Percentiles rank a stretch among this genome's conserved stretches.
phyloP scores from a whole-genome alignment of 2,888 invertebrate species.

The Limenitis camilla region DNA sequence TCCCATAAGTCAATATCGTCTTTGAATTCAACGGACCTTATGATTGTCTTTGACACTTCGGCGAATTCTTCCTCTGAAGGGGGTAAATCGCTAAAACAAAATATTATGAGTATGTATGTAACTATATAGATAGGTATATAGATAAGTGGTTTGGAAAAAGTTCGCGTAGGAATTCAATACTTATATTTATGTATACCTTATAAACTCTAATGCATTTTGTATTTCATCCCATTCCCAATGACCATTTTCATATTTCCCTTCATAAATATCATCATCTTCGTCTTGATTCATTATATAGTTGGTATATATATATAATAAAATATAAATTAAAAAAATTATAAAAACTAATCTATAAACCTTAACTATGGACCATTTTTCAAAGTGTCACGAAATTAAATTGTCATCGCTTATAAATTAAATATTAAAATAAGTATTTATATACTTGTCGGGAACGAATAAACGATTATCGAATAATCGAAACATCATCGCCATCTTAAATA shows the following conservation, averaged over 20 bases:
- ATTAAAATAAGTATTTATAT: too few relatives aligned
- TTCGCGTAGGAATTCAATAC: too few relatives aligned
- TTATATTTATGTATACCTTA: slow-evolving; percentile 34
- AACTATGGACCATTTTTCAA: too few relatives aligned
- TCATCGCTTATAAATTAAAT: too few relatives aligned
- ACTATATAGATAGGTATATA: too few relatives aligned
- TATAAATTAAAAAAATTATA: too few relatives aligned
- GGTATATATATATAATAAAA: not conserved
- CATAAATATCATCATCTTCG: slow-evolving; percentile 29
- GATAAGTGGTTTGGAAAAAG: too few relatives aligned
- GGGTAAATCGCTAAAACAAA: slow-evolving; percentile 21
- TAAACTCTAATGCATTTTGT: slow-evolving; percentile 32
- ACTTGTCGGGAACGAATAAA: too few relatives aligned
- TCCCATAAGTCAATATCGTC: slow-evolving; percentile 54
- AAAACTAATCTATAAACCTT: too few relatives aligned
- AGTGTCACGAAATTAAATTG: too few relatives aligned
- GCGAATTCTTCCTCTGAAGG: slow-evolving; percentile 14
- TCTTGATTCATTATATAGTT: slow-evolving; percentile 11
- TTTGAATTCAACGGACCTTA: slow-evolving; percentile 45
- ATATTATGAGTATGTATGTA: not conserved
- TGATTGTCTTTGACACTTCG: slow-evolving; percentile 21
- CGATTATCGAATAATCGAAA: too few relatives aligned
- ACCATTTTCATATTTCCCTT: slow-evolving; percentile 38
- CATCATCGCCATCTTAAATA: too few relatives aligned
- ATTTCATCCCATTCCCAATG: slow-evolving; percentile 55